Conservation (phyloP, 2,113 vertebrate genomes). For the Mionectes macconnelli region DNA sequence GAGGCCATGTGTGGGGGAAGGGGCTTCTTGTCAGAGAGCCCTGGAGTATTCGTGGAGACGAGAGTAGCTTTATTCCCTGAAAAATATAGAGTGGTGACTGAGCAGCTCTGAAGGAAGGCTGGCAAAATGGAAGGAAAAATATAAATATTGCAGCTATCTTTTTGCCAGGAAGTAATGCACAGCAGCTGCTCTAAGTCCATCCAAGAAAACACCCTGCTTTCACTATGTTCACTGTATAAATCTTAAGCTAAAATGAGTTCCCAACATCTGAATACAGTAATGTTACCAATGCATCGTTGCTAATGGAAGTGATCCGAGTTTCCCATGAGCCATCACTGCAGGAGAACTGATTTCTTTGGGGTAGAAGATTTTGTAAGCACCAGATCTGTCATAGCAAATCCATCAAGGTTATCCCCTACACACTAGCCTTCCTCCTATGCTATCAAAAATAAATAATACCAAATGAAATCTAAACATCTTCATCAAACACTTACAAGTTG, state of each 20-base stretch:
- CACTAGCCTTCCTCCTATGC: neutral
- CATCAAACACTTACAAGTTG: constrained; percentile 44
- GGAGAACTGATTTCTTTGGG: constrained; percentile 38
- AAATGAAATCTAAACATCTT: constrained; percentile 41
- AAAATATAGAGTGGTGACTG: neutral
- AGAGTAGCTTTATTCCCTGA: neutral
- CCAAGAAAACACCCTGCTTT: neutral
- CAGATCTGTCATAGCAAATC: constrained; percentile 86
- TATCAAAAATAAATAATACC: constrained; percentile 57
- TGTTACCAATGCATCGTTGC: neutral
- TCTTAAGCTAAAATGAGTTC: neutral
- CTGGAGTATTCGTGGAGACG: neutral
- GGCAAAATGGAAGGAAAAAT: neutral
- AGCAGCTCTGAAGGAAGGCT: neutral
- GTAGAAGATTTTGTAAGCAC: constrained; percentile 55
- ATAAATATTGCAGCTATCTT: neutral
- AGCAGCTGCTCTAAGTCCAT: neutral
- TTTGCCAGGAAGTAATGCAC: neutral
- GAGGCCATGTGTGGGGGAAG: constrained; percentile 3
- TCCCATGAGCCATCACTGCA: constrained; percentile 36
- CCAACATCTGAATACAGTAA: neutral
- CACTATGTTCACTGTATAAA: neutral
- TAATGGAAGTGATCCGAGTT: constrained; percentile 38
- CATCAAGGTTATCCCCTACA: constrained; percentile 48
- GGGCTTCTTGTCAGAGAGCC: neutral